Evolutionary conservation across 2,797 vertebrate species (phyloP), one percentile per base, ranked within the genome.

Genomic region (Enteromius afrohamiltoni): DNA sequence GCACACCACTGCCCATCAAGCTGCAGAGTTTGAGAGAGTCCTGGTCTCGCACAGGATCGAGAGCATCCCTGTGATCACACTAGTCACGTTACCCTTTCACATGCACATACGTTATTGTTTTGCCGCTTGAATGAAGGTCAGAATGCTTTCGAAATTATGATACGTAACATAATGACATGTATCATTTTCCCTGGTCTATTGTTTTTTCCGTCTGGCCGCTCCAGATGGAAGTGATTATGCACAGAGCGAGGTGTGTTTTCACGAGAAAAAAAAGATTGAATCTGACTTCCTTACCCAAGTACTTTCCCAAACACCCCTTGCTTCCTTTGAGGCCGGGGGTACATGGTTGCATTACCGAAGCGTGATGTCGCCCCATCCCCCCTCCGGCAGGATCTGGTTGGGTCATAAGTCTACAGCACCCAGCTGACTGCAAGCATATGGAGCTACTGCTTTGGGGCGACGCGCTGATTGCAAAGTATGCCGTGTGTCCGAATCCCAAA

Each of bases 151-250:
- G 91, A 93, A 88, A 92, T 90, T 89, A 89, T 92, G 88, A 94
- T 87, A 86, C 79, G 84, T 87, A 85, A 80, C 88, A 85, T 86
- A 91, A 92, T 92, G 92, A 93, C 87, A 88, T 79, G 17, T 86
- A 86, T 89, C 83, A 70, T 87, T 91, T 93, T 90, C 85, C 86
- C 75, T 87, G 91, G 91, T 88, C 76, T 90, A 86, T 91, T 90
- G 88, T 91, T 87, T 92, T 91, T 90, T 82, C 87, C 85, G 87
- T 89, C 84, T 89, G 74, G 78, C 83, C 86, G 88, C 45, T 88
- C 87, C 93, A 94, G 84, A 92, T 94, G 93, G 92, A 93, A 93
- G 88, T 88, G 87, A 95, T 94, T 94, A 93, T 83, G 82, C 86
- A 67, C 81, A 90, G 91, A 89, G 89, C 85, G 85, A 88, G 90